These are phyloP conservation scores for Pagetopsis macropterus DNA, from an alignment of 2,797 vertebrate genomes.

Conservation along the genomic window DNA sequence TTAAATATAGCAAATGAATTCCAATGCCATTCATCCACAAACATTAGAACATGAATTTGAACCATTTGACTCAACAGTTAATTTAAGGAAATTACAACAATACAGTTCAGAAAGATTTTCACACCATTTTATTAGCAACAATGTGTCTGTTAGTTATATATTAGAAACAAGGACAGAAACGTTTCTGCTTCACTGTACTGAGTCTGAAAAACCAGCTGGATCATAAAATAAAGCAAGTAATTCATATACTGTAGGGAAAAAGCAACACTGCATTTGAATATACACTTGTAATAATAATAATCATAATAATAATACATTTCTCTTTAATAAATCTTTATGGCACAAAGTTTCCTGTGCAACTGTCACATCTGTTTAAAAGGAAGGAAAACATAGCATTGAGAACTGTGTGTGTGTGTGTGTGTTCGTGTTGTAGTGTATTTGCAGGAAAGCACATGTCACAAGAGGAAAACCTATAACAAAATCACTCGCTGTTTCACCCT, in stretches of 20 bases:
- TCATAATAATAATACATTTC: constrained; percentile 59
- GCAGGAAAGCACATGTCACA: constrained; percentile 64
- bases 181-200: constrained; percentile 77
- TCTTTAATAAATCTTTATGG: constrained; percentile 73
- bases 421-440: constrained; percentile 48
- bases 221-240: constrained; percentile 78
- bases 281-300: constrained; percentile 73
- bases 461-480: constrained; percentile 50
- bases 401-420: constrained; percentile 38
- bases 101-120: constrained; percentile 61
- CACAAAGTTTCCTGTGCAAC: constrained; percentile 77
- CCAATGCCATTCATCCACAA: not conserved
- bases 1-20: not conserved
- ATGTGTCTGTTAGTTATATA: constrained; percentile 82
- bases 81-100: not conserved
- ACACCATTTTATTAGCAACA: constrained; percentile 86
- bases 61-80: not conserved
- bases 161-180: constrained; percentile 82
- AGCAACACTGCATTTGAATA: constrained; percentile 77
- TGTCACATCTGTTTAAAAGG: constrained; percentile 65
- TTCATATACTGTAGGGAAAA: constrained; percentile 73
- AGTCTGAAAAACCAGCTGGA: constrained; percentile 71
- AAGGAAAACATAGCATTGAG: constrained; percentile 63
- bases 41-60: not conserved
- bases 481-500: constrained; percentile 59